A percentile compares a stretch with the other conserved stretches of the same genome.
Conservation (phyloP, 2,888 invertebrate species). For the Sipha maydis region DNA sequence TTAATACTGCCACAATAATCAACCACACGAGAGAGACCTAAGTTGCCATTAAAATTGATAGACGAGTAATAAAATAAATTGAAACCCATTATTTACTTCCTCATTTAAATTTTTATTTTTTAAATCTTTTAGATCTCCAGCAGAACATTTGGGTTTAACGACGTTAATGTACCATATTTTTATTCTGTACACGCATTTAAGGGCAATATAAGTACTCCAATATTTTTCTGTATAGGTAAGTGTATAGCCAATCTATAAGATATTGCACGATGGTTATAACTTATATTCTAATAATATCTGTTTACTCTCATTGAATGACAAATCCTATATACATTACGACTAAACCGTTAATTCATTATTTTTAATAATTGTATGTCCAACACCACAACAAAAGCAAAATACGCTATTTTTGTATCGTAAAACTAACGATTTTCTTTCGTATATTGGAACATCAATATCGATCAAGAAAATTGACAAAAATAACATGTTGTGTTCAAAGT, state of each 20-base stretch:
- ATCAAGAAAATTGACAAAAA: too few species aligned
- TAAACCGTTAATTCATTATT: background rate
- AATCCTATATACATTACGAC: background rate
- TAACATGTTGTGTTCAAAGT: too few species aligned
- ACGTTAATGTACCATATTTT: background rate
- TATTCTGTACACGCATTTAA: background rate
- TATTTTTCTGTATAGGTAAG: background rate
- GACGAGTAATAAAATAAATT: background rate
- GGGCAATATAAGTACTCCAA: background rate
- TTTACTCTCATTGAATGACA: background rate
- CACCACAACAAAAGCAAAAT: too few species aligned
- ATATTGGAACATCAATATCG: too few species aligned
- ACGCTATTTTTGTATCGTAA: too few species aligned
- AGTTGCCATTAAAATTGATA: background rate
- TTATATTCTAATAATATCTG: background rate
- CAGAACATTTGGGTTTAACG: background rate
- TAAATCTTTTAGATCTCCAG: background rate
- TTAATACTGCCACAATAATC: background rate
- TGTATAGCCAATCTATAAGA: background rate
- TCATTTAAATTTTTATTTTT: background rate
- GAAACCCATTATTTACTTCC: background rate
- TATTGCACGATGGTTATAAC: background rate
- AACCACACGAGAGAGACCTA: background rate
- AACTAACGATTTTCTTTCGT: too few species aligned
- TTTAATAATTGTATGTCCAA: too few species aligned